These are phyloP conservation scores for Psilanteris sp. DNA, from an alignment of 1,140 invertebrate genomes.

Conservation along the genomic window DNA sequence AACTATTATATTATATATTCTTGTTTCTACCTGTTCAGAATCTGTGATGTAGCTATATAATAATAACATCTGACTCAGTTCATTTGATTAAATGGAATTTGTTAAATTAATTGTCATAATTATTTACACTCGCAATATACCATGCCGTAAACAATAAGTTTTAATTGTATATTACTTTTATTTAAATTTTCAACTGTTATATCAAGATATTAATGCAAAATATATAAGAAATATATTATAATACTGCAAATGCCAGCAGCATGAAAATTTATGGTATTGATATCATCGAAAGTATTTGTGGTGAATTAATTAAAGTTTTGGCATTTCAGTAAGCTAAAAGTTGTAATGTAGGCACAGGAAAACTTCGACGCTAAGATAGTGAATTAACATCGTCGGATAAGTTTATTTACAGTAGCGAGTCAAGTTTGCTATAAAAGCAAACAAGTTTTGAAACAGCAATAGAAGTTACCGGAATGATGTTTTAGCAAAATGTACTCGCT, in stretches of 20 bases:
- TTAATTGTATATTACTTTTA: too few species aligned
- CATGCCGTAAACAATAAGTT: too few species aligned
- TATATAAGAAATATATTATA: too few species aligned
- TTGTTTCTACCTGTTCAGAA: too few species aligned
- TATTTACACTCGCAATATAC: too few species aligned
- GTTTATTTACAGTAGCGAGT: slow-evolving; percentile 57
- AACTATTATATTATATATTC: too few species aligned
- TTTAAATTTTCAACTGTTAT: too few species aligned
- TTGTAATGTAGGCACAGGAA: slow-evolving; percentile 60
- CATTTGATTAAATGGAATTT: too few species aligned
- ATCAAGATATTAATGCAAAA: too few species aligned
- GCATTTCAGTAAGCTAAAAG: slow-evolving; percentile 44
- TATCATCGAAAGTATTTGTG: slow-evolving; percentile 35
- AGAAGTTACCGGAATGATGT: slow-evolving; percentile 55
- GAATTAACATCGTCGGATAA: slow-evolving; percentile 59
- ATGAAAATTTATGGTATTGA: slow-evolving; percentile 29
- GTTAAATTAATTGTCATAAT: too few species aligned
- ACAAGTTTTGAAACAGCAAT: slow-evolving; percentile 63
- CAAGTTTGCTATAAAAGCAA: slow-evolving; percentile 63
- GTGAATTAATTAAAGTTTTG: slow-evolving; percentile 49
- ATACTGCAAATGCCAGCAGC: slow-evolving; percentile 8
- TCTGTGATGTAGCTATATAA: too few species aligned
- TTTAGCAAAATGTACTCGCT: slow-evolving; percentile 55
- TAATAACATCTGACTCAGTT: too few species aligned
- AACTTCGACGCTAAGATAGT: slow-evolving; percentile 48